Evolutionary conservation across 2,797 vertebrate genomes (phyloP), one percentile per base, ranked within the genome.

Genomic region (Capromys pilorides): DNA sequence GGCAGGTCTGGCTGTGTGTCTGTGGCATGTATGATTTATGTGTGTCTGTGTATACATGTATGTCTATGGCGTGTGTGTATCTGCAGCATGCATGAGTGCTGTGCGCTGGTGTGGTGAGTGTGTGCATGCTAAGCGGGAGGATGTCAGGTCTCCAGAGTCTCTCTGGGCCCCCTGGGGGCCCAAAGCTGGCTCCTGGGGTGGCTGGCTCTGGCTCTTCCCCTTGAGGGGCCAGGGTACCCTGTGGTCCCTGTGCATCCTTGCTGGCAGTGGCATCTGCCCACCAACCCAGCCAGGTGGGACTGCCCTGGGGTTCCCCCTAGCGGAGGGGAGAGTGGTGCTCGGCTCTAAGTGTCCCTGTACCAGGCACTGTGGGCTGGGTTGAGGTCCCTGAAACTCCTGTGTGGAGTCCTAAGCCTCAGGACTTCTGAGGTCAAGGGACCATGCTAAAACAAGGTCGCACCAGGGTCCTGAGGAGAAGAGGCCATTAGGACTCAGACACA

Each of bases 211-310:
- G 57, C 54, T 16, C 14, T 16, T 26, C 19, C 59, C 36, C 71
- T 10, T 5, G 54, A 67, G 54, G 2, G 31, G 22, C 28, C 16
- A 1, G 18, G 28, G 57, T 4, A 24, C 21, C 18, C 73, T 2
- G 0, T 9, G 24, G 9, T 7, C 9, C n/a, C 24, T 1, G 0
- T 1, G 39, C 0, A 0, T 45, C 62, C 31, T 79, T 19, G 26
- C 88, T 5, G n/a, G 84, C 36, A 28, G 67, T 4, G 13, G 85
- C 36, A 7, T 19, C 62, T 67, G 12, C 51, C 36, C n/a, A 8
- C 11, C 33, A 24, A 13, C 62, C 51, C 41, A 62, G 39, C 75
- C 69, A 41, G 24, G 19, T 41, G 28, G 54, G 24, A 22, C 10
- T 28, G 26, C 14, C 51, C 59, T 33, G 39, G 41, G 13, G n/a